Conservation (phyloP, 2,888 invertebrate species). For the Gymnosoma rotundatum region DNA sequence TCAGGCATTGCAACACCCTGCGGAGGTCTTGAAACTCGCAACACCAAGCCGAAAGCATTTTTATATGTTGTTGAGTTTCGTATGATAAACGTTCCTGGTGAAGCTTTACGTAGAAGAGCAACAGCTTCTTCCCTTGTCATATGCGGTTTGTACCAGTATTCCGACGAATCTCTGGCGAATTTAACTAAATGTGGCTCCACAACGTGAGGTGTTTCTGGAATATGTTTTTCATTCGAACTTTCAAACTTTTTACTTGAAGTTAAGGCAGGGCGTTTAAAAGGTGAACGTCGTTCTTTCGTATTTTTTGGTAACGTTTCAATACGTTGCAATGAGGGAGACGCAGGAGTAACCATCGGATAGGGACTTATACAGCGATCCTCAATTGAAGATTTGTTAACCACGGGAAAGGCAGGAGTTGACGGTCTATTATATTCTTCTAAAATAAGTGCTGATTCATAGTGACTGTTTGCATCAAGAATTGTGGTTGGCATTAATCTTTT, state of each 20-base stretch:
- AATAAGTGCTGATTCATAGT: constrained; percentile 57
- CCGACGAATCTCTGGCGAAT: constrained; percentile 95
- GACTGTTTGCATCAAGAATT: constrained; percentile 5
- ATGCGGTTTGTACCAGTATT: constrained; percentile 98
- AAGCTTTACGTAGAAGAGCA: constrained; percentile 90
- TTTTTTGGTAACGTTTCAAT: not conserved
- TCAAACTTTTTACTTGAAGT: constrained; percentile 81
- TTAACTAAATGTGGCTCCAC: constrained; percentile 92
- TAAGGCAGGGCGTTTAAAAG: constrained; percentile 10
- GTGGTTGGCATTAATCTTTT: not conserved
- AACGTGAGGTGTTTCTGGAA: constrained; percentile 85
- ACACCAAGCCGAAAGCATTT: constrained; percentile 96
- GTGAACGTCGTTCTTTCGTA: constrained; percentile 17
- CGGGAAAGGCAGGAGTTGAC: constrained; percentile 95
- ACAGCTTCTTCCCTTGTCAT: constrained; percentile 98
- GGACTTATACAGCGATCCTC: constrained; percentile 84
- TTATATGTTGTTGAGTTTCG: constrained; percentile 90
- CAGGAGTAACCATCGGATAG: constrained; percentile 70
- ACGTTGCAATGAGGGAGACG: constrained; percentile 54
- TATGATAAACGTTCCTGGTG: constrained; percentile 97
- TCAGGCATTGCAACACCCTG: constrained; percentile 84
- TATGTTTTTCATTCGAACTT: not conserved
- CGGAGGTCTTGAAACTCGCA: constrained; percentile 94
- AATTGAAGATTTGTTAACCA: constrained; percentile 89
- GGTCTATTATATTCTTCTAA: constrained; percentile 84